These are phyloP conservation scores for Phoxinus phoxinus DNA, from an alignment of 2,113 vertebrate genomes.

Conservation along the genomic window DNA sequence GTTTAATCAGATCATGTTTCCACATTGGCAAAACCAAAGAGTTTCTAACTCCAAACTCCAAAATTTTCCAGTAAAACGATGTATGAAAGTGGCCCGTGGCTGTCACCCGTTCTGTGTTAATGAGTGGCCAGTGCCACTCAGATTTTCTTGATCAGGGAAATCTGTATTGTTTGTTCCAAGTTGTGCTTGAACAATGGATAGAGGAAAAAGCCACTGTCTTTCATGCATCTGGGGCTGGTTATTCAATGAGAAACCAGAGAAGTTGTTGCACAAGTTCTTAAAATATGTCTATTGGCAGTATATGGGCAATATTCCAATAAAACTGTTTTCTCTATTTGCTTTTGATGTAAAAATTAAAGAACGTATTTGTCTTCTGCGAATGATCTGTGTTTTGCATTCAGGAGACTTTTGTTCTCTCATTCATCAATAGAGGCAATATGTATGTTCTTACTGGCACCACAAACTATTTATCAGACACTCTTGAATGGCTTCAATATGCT, in stretches of 20 bases:
- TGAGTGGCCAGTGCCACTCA: neutral
- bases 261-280: neutral
- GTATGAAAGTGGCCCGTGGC: neutral
- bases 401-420: neutral
- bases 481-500: neutral
- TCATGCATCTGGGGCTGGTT: slow-evolving; percentile 38
- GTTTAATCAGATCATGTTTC: slow-evolving; percentile 26
- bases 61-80: slow-evolving; percentile 10
- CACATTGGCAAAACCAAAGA: neutral
- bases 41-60: neutral
- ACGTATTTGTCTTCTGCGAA: neutral
- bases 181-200: slow-evolving; percentile 14
- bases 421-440: neutral
- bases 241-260: slow-evolving; percentile 32
- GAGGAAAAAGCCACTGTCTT: neutral
- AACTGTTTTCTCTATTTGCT: neutral
- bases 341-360: neutral
- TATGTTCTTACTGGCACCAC: neutral
- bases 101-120: neutral
- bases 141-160: neutral
- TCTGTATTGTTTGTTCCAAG: neutral
- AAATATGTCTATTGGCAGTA: slow-evolving; percentile 23
- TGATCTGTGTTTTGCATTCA: neutral
- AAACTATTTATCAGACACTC: neutral
- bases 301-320: neutral